Evolutionary conservation across 35 echinoderm and acorn worm species (phyloP).

Genomic region (Apostichopus californicus): DNA sequence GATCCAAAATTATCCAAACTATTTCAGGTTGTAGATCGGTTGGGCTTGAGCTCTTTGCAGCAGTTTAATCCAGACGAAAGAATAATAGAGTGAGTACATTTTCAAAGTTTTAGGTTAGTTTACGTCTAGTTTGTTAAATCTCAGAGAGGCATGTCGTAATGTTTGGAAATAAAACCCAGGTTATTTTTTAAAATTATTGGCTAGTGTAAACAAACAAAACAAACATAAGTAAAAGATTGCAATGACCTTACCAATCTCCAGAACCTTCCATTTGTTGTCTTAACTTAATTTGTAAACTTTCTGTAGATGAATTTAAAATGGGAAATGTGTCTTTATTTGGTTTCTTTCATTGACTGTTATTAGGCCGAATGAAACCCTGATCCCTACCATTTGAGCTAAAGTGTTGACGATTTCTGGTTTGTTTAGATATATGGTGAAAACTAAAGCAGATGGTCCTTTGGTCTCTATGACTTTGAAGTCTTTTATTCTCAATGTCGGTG

Average conservation of each 20-base stretch:
- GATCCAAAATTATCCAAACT: background rate
- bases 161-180: too few relatives aligned
- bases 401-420: background rate
- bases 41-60: slow-evolving; percentile 77
- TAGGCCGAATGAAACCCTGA: too few relatives aligned
- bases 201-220: too few relatives aligned
- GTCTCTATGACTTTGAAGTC: slow-evolving; percentile 75
- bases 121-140: background rate
- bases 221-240: too few relatives aligned
- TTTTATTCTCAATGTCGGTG: slow-evolving; percentile 90
- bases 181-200: too few relatives aligned
- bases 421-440: slow-evolving; percentile 83
- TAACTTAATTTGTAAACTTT: background rate
- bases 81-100: slow-evolving; percentile 86
- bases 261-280: background rate
- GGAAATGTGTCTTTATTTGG: too few relatives aligned
- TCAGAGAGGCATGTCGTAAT: too few relatives aligned
- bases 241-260: too few relatives aligned
- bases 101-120: too few relatives aligned
- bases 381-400: too few relatives aligned
- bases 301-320: too few relatives aligned
- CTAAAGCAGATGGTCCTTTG: slow-evolving; percentile 62
- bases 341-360: too few relatives aligned
- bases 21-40: slow-evolving; percentile 77
- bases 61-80: slow-evolving; percentile 87